phyloP scores from a whole-genome alignment of 2,888 invertebrate species.

The Dolomedes plantarius region DNA sequence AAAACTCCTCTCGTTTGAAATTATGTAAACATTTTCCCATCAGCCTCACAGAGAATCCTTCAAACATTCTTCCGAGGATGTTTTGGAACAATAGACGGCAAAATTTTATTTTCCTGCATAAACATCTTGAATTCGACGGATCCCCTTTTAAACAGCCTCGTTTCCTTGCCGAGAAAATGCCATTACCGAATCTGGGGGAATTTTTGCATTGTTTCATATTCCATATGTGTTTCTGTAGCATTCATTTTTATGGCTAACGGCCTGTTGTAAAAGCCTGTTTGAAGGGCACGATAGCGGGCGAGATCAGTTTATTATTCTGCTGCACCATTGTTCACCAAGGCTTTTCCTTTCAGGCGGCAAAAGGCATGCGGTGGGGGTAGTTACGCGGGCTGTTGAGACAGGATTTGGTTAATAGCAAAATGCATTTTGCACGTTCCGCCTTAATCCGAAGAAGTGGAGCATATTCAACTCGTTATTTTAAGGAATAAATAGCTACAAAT shows the following conservation, averaged over 20 bases:
- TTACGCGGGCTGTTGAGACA: not conserved
- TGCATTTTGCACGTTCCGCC: not conserved
- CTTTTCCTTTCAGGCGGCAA: not conserved
- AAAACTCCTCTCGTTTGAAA: no score
- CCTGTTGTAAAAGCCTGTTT: constrained; percentile 9
- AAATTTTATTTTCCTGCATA: no score
- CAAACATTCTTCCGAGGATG: no score
- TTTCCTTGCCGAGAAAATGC: not conserved
- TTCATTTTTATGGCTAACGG: not conserved
- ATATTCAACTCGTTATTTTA: no score
- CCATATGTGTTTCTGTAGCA: not conserved
- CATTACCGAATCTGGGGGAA: not conserved
- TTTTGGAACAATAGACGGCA: no score
- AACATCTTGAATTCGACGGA: no score
- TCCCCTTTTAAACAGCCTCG: no score
- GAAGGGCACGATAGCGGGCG: constrained; percentile 20
- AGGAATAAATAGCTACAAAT: no score
- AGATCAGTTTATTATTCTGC: not conserved
- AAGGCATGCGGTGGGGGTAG: not conserved
- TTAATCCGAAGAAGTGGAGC: not conserved
- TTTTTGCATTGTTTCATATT: not conserved
- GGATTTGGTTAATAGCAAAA: not conserved
- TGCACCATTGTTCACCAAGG: constrained; percentile 41
- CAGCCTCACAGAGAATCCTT: no score
- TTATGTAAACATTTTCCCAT: no score